Evolutionary conservation across 2,888 invertebrate species (phyloP).

Genomic region (Drosophila subquinaria): DNA sequence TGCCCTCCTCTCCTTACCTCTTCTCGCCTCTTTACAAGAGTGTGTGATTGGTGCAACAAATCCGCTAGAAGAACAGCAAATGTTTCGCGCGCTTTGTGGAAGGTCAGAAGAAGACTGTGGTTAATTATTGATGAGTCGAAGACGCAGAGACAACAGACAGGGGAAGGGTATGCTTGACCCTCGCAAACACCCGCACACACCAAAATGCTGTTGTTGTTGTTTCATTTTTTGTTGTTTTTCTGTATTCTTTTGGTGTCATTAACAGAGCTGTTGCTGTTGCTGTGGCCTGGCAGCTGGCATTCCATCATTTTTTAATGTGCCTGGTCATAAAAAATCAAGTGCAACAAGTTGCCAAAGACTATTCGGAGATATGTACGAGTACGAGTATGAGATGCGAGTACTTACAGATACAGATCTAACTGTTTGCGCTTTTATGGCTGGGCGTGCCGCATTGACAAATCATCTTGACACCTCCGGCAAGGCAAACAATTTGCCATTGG

Average conservation of each 20-base stretch:
- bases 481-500: slow-evolving; percentile 43
- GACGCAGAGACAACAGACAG: not conserved
- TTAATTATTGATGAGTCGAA: slow-evolving; percentile 67
- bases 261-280: slow-evolving; percentile 35
- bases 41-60: slow-evolving; percentile 28
- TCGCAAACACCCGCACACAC: slow-evolving; percentile 49
- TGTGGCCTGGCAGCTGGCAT: slow-evolving; percentile 59
- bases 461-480: slow-evolving; percentile 72
- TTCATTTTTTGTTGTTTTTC: slow-evolving; percentile 6
- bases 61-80: slow-evolving; percentile 39
- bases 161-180: slow-evolving; percentile 32
- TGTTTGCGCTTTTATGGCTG: slow-evolving; percentile 58
- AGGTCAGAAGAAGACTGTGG: slow-evolving; percentile 72
- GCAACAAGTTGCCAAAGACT: slow-evolving; percentile 70
- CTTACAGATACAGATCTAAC: slow-evolving; percentile 51
- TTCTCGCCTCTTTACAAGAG: not conserved
- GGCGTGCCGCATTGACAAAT: slow-evolving; percentile 69
- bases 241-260: slow-evolving; percentile 50
- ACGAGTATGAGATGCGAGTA: slow-evolving; percentile 4
- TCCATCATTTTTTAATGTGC: slow-evolving; percentile 71
- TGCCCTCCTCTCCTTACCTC: not conserved
- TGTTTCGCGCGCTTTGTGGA: slow-evolving; percentile 24
- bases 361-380: slow-evolving; percentile 15
- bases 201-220: slow-evolving; percentile 29
- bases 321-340: slow-evolving; percentile 75